Percentiles rank a stretch among this genome's conserved stretches.
Conservation (phyloP, 2,888 invertebrate species). For the Xestia rhomboidea region DNA sequence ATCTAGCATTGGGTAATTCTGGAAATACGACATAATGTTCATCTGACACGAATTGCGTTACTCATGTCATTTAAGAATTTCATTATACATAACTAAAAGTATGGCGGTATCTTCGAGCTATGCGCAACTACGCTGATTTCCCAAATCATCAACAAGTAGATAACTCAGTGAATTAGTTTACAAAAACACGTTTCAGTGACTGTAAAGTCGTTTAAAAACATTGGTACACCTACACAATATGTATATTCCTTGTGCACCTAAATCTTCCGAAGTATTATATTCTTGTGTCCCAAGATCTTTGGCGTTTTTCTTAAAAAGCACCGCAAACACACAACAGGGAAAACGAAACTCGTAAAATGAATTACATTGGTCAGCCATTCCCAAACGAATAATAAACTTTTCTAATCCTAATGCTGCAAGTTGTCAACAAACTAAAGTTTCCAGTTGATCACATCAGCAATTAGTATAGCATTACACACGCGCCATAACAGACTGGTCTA, state of each 20-base stretch:
- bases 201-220: background rate
- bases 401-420: slow-evolving; percentile 7
- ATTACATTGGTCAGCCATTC: background rate
- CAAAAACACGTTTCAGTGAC: background rate
- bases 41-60: slow-evolving; percentile 30
- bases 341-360: background rate
- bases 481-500: slow-evolving; percentile 63
- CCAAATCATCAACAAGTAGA: too few species aligned
- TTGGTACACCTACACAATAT: too few species aligned
- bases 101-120: background rate
- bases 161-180: background rate
- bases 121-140: slow-evolving; percentile 8
- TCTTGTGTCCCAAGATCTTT: background rate
- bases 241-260: background rate
- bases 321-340: background rate
- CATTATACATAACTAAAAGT: slow-evolving; percentile 16
- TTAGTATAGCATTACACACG: slow-evolving; percentile 57
- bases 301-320: background rate
- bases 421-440: slow-evolving; percentile 23
- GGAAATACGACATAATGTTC: slow-evolving; percentile 23
- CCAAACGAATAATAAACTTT: slow-evolving; percentile 11
- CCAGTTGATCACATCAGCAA: slow-evolving; percentile 38
- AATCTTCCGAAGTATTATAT: background rate
- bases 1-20: slow-evolving; percentile 38
- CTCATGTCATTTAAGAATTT: slow-evolving; percentile 20